A percentile compares a stretch with the other conserved stretches of the same genome.
These are phyloP conservation scores for Drosophila kurseongensis DNA, from an alignment of 1,140 invertebrate species.

Conservation along the genomic window DNA sequence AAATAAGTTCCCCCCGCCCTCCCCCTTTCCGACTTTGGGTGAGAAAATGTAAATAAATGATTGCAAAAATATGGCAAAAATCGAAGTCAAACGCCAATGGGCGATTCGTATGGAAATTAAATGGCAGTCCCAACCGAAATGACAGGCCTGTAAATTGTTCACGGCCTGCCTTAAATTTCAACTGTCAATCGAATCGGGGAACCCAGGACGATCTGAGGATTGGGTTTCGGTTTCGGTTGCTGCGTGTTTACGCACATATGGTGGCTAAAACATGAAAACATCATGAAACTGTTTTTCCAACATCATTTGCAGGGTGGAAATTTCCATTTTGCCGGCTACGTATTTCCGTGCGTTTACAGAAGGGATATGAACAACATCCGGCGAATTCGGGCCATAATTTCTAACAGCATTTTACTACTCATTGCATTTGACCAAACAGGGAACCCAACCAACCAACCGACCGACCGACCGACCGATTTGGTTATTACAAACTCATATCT, in stretches of 20 bases:
- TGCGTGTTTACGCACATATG: conserved; percentile 71
- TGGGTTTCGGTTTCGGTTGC: conserved; percentile 1
- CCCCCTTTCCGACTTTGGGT: conserved; percentile 2
- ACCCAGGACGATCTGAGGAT: conserved; percentile 14
- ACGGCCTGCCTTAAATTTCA: conserved; percentile 67
- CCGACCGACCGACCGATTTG: conserved; percentile 55
- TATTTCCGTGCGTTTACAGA: conserved; percentile 80
- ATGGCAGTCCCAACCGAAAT: conserved; percentile 25
- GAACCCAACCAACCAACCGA: conserved; percentile 17
- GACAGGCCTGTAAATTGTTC: conserved; percentile 60
- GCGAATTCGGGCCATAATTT: conserved; percentile 75
- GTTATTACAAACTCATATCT: conserved; percentile 83
- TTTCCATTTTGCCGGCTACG: conserved; percentile 62
- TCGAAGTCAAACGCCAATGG: conserved; percentile 47
- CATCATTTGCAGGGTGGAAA: conserved; percentile 60
- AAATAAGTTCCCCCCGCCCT: conserved; percentile 56
- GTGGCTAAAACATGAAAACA: conserved; percentile 72
- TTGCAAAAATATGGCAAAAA: conserved; percentile 69
- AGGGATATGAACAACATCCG: conserved; percentile 82
- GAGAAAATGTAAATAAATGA: conserved; percentile 80
- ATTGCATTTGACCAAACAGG: conserved; percentile 77
- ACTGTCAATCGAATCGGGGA: conserved; percentile 66
- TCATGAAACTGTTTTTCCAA: conserved; percentile 81
- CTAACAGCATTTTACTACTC: conserved; percentile 79
- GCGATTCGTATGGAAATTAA: conserved; percentile 57